Evolutionary conservation across 2,797 vertebrate species (phyloP).

Genomic region (Dromococcyx pavoninus): DNA sequence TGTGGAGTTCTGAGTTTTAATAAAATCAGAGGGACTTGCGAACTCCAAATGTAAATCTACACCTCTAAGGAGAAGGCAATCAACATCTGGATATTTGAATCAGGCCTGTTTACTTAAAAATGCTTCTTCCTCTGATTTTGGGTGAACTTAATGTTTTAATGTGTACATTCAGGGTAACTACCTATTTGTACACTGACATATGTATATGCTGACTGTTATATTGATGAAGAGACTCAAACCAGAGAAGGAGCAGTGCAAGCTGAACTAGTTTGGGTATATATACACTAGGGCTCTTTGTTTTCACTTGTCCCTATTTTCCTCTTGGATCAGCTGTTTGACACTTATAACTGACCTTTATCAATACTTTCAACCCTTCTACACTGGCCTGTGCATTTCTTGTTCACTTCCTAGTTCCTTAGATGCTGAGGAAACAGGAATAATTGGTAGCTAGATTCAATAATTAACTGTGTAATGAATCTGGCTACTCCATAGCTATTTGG

Average conservation of each 20-base stretch:
- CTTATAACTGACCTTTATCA: background rate
- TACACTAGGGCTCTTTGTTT: background rate
- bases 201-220: no score
- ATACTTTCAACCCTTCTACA: background rate
- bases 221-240: background rate
- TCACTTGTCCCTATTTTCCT: background rate
- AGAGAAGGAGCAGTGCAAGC: background rate
- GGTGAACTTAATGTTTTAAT: background rate
- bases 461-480: background rate
- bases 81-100: background rate
- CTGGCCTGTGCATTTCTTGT: background rate
- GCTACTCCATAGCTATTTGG: background rate
- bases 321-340: background rate
- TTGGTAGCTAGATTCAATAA: background rate
- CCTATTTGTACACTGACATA: background rate
- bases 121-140: background rate
- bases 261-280: background rate
- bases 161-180: background rate
- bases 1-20: background rate
- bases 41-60: background rate
- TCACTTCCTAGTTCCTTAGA: background rate
- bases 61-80: accelerated
- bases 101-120: background rate
- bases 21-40: background rate
- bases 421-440: background rate